Conservation (phyloP, 2,113 vertebrate genomes). For the Mastomys natalensis region DNA sequence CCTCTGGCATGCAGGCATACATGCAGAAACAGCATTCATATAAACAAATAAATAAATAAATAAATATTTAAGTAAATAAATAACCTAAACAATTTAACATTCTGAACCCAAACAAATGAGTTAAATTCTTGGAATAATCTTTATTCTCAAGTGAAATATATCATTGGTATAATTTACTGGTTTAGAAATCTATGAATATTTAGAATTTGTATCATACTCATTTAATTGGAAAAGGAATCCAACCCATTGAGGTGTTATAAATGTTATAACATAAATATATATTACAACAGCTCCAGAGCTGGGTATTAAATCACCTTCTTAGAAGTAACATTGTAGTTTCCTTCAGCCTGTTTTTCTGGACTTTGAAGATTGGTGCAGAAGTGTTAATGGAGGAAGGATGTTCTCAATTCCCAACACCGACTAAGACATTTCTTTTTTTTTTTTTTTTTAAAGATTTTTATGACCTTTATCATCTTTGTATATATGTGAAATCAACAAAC, state of each 20-base stretch:
- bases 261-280: not conserved
- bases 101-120: not conserved
- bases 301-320: not conserved
- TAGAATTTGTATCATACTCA: not conserved
- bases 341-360: not conserved
- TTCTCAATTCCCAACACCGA: not conserved
- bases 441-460: slow-evolving; percentile 2
- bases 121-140: not conserved
- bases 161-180: not conserved
- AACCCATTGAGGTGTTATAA: not conserved
- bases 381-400: not conserved
- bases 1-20: not conserved
- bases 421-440: not conserved
- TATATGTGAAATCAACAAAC: slow-evolving; percentile 2
- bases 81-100: not conserved
- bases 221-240: not conserved
- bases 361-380: not conserved
- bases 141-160: not conserved
- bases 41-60: not conserved
- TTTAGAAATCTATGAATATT: not conserved
- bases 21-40: not conserved
- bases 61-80: not conserved
- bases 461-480: slow-evolving; percentile 24
- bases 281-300: not conserved
- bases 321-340: not conserved